Percentiles rank a stretch among this genome's conserved stretches.
Evolutionary conservation across 2,113 vertebrate genomes (phyloP).

Genomic region (Suncus etruscus): DNA sequence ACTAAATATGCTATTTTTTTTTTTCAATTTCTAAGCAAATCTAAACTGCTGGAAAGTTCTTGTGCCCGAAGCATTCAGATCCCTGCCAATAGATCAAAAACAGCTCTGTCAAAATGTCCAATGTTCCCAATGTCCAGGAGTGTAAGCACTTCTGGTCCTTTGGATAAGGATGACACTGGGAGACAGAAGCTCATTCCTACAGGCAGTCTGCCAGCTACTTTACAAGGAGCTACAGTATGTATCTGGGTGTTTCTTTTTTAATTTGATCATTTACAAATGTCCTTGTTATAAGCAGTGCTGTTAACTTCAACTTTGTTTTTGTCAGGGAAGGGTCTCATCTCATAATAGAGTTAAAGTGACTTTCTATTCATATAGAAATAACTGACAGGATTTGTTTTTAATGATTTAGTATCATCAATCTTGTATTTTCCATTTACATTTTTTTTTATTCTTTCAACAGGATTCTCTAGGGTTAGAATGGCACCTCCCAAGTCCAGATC

Average conservation of each 20-base stretch:
- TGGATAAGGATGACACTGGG: constrained; percentile 87
- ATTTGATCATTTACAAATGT: neutral
- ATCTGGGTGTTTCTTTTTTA: constrained; percentile 71
- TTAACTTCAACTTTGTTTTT: constrained; percentile 8
- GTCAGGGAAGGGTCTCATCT: neutral
- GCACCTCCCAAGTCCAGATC: constrained; percentile 93
- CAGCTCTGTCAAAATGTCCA: constrained; percentile 82
- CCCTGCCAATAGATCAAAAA: constrained; percentile 87
- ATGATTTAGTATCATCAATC: constrained; percentile 3
- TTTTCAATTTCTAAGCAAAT: constrained; percentile 79
- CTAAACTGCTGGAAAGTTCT: constrained; percentile 69
- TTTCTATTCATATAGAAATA: constrained; percentile 9
- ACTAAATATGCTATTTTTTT: too few species aligned
- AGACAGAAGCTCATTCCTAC: constrained; percentile 87
- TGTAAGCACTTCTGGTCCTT: constrained; percentile 89
- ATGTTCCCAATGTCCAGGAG: constrained; percentile 91
- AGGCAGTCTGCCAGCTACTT: constrained; percentile 94
- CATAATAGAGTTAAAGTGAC: constrained; percentile 43
- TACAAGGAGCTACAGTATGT: constrained; percentile 91
- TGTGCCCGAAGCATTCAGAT: constrained; percentile 91
- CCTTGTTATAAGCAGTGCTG: constrained; percentile 10
- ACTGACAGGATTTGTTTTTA: constrained; percentile 13
- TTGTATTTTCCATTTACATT: constrained; percentile 6
- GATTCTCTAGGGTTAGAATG: constrained; percentile 92
- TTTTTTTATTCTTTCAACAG: constrained; percentile 78